Percentiles rank a stretch among this genome's conserved stretches.
These are phyloP conservation scores for Ammodramus savannarum DNA, from an alignment of 2,113 vertebrate species.

Conservation along the genomic window DNA sequence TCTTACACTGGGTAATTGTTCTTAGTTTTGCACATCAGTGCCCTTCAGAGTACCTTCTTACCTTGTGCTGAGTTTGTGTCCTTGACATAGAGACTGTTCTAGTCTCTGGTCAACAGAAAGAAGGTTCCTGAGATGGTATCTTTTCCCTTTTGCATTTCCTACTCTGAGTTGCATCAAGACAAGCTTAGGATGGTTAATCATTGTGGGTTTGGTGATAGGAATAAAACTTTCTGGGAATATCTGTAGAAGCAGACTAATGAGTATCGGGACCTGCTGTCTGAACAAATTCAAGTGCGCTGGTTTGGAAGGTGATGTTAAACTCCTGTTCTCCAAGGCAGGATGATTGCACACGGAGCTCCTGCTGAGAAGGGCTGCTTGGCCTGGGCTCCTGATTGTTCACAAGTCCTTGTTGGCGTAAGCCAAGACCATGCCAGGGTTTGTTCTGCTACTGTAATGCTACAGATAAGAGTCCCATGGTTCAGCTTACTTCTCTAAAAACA, in stretches of 20 bases:
- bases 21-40: neutral
- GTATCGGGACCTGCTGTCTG: neutral
- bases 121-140: neutral
- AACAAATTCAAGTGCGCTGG: rapidly evolving
- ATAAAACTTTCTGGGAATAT: neutral
- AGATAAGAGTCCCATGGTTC: neutral
- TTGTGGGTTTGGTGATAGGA: neutral
- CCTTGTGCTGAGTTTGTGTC: neutral
- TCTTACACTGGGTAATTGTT: neutral
- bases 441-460: neutral
- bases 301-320: neutral
- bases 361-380: neutral
- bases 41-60: neutral
- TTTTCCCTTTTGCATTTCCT: neutral
- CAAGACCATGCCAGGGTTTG: neutral
- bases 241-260: neutral
- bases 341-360: neutral
- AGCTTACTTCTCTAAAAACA: neutral
- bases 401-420: neutral
- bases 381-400: neutral
- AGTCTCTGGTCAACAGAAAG: neutral
- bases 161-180: neutral
- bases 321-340: neutral
- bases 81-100: neutral
- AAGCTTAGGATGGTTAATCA: neutral